Conservation (phyloP, 2,113 vertebrate species). For the Leptocoma aspasia region DNA sequence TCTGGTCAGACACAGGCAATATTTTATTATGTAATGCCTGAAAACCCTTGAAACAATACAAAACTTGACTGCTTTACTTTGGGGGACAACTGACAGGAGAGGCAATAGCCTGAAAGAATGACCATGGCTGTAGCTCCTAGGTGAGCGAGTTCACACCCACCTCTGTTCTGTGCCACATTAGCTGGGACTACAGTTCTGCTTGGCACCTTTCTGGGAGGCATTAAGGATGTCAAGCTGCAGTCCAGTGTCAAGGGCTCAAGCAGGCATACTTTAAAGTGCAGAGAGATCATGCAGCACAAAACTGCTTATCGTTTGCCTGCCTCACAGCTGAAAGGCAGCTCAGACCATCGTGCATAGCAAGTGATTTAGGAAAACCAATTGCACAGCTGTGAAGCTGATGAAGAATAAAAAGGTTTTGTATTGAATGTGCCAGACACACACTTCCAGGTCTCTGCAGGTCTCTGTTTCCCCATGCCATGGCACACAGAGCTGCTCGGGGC, state of each 20-base stretch:
- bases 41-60: background rate
- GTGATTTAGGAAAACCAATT: background rate
- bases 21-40: background rate
- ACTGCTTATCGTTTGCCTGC: background rate
- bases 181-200: background rate
- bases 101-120: background rate
- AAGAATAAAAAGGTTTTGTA: background rate
- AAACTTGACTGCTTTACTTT: background rate
- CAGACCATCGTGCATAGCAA: background rate
- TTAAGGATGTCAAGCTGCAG: background rate
- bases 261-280: background rate
- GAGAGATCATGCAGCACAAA: background rate
- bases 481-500: background rate
- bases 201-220: background rate
- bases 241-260: background rate
- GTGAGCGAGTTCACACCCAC: background rate
- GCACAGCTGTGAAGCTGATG: background rate
- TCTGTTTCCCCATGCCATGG: rapidly evolving
- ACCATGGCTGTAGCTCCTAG: background rate
- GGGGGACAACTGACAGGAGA: background rate
- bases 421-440: rapidly evolving
- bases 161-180: background rate
- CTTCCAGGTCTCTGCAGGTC: background rate
- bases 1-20: background rate
- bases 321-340: background rate